Evolutionary conservation across 2,113 vertebrate genomes (phyloP).

Genomic region (Pomatostomus ruficeps): DNA sequence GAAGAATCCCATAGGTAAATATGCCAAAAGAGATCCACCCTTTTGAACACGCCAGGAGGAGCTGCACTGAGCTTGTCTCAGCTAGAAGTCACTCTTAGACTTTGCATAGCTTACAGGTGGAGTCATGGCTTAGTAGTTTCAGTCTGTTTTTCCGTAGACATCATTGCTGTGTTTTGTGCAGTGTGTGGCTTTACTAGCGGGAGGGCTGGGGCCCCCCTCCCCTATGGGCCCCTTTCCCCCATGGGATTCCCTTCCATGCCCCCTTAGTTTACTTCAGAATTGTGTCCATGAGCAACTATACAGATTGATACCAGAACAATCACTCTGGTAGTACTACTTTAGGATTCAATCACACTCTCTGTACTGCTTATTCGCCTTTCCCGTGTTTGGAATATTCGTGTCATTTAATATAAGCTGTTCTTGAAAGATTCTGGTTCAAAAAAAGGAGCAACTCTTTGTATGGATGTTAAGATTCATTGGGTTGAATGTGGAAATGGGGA

Average conservation of each 20-base stretch:
- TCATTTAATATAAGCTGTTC: neutral
- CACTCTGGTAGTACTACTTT: neutral
- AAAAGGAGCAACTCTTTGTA: neutral
- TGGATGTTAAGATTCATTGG: neutral
- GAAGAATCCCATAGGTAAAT: constrained; percentile 40
- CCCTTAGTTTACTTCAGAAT: neutral
- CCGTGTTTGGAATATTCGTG: neutral
- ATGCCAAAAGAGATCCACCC: constrained; percentile 17
- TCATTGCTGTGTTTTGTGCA: neutral
- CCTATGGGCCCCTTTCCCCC: neutral
- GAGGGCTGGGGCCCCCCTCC: neutral
- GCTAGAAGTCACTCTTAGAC: constrained; percentile 48
- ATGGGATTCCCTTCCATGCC: rapidly evolving
- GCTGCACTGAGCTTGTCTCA: constrained; percentile 53
- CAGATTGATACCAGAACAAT: neutral
- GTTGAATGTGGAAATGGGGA: neutral
- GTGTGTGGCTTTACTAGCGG: neutral
- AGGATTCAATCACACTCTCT: neutral
- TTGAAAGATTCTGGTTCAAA: constrained; percentile 1
- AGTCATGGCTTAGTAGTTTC: constrained; percentile 44
- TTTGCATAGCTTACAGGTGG: constrained; percentile 44
- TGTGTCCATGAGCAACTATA: neutral
- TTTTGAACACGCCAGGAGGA: constrained; percentile 38
- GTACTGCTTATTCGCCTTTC: neutral
- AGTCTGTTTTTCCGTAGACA: neutral